Base-by-base conservation (phyloP, 1,140 invertebrate genomes). In the Drosophila bocki region DNA sequence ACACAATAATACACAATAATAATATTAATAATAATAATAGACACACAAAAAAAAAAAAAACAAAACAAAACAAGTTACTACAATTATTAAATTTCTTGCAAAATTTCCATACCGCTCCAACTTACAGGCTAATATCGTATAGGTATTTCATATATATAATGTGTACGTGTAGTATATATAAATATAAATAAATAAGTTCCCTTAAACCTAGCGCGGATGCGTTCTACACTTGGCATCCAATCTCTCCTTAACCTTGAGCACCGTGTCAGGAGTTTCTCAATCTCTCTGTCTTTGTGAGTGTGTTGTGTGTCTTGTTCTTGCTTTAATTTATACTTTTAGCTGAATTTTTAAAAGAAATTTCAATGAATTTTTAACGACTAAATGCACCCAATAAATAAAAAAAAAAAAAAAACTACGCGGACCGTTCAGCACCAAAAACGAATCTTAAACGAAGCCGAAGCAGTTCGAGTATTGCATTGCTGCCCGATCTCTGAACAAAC, bases 391-490 rank as follows among this genome's bases (percentile, higher is more conserved):
- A 79, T 47, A 47, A 17, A 17, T 39, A 7, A 62, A 47, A 68
- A 68, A 83, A 17, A 47, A 47, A 63, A 78, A 56, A 64, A 53
- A 60, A 37, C 4, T 37, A 29, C 33, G 4, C 70, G 39, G 15
- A 45, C 54, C 58, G 42, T 80, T 70, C 75, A 86, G 82, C 82
- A 86, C 82, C 82, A 65, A 80, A 48, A 69, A 59, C 62, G 78
- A 80, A 54, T 70, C 64, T 78, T 26, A 53, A 63, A 39, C 47
- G 53, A 54, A 48, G 56, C 59, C 53, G 69, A 48, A 32, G 42
- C 59, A 32, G 51, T 58, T 82, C 50, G 78, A 75, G 83, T 91
- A 91, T 91, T 91, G 88, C 88, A 81, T 69, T 80, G 71, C 69
- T 82, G 88, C 88, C 88, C 88, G 88, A 79, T 50, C 53, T 53